These are phyloP conservation scores for Thalassaphorura encarpata DNA, from an alignment of 1,140 invertebrate genomes.

Conservation along the genomic window DNA sequence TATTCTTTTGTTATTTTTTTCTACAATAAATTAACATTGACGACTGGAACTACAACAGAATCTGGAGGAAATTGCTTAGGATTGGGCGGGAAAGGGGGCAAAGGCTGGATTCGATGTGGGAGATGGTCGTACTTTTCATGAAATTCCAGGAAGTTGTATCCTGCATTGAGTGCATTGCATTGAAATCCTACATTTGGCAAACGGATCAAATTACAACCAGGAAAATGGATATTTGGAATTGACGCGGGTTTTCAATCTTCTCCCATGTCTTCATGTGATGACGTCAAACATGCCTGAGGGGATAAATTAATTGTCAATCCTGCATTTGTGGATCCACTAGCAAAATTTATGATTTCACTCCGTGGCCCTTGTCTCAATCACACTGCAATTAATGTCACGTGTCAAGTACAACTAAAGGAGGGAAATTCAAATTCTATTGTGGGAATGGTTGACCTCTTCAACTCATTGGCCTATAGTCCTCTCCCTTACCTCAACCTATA, in stretches of 20 bases:
- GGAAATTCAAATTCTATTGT: too few species aligned
- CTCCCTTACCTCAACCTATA: too few species aligned
- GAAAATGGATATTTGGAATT: slow-evolving; percentile 21
- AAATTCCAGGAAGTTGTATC: slow-evolving; percentile 7
- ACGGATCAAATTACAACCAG: slow-evolving; percentile 10
- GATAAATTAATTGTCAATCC: neutral
- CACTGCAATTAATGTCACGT: neutral
- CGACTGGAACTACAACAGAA: slow-evolving; percentile 35
- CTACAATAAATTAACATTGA: slow-evolving; percentile 36
- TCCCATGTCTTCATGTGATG: neutral
- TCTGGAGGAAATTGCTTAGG: slow-evolving; percentile 15
- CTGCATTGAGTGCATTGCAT: too few species aligned
- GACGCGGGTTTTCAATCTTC: slow-evolving; percentile 1
- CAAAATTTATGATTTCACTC: neutral
- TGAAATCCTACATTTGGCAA: slow-evolving; percentile 4
- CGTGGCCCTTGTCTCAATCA: neutral
- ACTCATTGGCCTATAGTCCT: too few species aligned
- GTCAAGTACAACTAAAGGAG: too few species aligned
- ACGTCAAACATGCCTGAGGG: neutral
- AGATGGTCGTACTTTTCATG: slow-evolving; percentile 4
- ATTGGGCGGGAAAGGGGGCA: slow-evolving; percentile 4
- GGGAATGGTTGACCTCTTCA: too few species aligned
- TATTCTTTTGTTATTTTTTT: neutral
- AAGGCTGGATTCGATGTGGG: slow-evolving; percentile 25
- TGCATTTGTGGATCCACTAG: neutral